Conservation (phyloP, 1,140 invertebrate genomes). For the Himalopsyche phryganea region DNA sequence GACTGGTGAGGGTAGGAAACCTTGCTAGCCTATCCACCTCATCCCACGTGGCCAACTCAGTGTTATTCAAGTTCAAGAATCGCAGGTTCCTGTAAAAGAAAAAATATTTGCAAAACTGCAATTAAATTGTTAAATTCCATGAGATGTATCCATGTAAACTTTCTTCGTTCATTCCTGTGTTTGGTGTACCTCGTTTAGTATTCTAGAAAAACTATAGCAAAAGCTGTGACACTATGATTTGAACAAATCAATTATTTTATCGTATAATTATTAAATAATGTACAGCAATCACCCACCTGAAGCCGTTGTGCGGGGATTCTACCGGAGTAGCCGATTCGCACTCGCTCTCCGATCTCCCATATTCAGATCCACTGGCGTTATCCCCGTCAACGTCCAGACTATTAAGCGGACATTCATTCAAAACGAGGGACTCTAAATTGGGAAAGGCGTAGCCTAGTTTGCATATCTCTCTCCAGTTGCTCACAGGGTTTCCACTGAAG, state of each 20-base stretch:
- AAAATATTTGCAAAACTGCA: constrained; percentile 1
- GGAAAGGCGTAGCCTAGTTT: constrained; percentile 83
- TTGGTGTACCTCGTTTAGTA: no score
- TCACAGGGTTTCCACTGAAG: constrained; percentile 80
- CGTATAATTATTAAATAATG: no score
- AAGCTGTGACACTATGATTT: no score
- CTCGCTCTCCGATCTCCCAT: constrained; percentile 50
- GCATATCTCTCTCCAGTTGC: constrained; percentile 75
- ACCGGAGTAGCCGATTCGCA: constrained; percentile 40
- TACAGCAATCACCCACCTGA: constrained; percentile 13
- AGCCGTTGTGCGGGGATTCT: constrained; percentile 44
- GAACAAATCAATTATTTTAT: no score
- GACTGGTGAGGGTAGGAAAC: constrained; percentile 77
- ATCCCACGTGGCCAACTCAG: constrained; percentile 77
- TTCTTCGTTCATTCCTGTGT: no score
- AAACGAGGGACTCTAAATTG: constrained; percentile 73
- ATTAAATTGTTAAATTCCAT: no score
- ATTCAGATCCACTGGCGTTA: constrained; percentile 43
- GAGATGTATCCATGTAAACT: no score
- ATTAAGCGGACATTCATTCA: constrained; percentile 80
- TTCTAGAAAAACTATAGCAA: no score
- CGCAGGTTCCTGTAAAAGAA: constrained; percentile 62
- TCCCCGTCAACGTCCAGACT: constrained; percentile 56
- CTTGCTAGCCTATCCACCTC: constrained; percentile 79
- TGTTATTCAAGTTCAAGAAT: constrained; percentile 82